Evolutionary conservation across 2,888 invertebrate genomes (phyloP).

Genomic region (Cheiracanthium punctorium): DNA sequence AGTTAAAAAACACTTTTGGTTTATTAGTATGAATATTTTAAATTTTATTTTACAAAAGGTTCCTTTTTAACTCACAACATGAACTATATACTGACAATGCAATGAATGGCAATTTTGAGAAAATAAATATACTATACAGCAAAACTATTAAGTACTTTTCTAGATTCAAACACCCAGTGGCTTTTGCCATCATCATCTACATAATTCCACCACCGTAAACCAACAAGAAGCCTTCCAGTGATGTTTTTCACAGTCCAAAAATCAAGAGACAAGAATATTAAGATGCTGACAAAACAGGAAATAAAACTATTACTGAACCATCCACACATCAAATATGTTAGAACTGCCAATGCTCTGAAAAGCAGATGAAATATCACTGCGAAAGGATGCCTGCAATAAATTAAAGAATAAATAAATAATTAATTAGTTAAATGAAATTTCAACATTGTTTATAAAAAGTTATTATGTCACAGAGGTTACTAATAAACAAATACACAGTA

Average conservation of each 20-base stretch:
- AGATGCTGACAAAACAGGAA: constrained; percentile 93
- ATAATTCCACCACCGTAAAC: constrained; percentile 99
- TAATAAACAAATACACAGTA: too few relatives aligned
- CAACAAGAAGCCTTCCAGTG: constrained; percentile 91
- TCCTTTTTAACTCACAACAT: too few relatives aligned
- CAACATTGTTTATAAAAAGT: too few relatives aligned
- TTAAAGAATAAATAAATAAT: background rate
- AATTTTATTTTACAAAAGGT: too few relatives aligned
- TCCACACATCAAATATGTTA: constrained; percentile 92
- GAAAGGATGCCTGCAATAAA: constrained; percentile 84
- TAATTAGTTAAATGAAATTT: too few relatives aligned
- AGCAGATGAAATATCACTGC: constrained; percentile 93
- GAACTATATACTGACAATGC: too few relatives aligned
- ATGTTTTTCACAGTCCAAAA: constrained; percentile 99
- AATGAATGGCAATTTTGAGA: too few relatives aligned
- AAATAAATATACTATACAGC: too few relatives aligned
- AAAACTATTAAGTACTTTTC: constrained; percentile 82
- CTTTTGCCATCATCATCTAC: constrained; percentile 97
- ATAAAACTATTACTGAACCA: constrained; percentile 95
- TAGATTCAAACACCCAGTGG: constrained; percentile 98
- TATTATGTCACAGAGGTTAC: too few relatives aligned
- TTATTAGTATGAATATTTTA: too few relatives aligned
- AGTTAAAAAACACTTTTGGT: too few relatives aligned
- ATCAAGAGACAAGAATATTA: constrained; percentile 94
- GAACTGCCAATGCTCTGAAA: constrained; percentile 88